These are phyloP conservation scores for Ariolimax columbianus DNA, from an alignment of 2,888 invertebrate species.

Conservation along the genomic window DNA sequence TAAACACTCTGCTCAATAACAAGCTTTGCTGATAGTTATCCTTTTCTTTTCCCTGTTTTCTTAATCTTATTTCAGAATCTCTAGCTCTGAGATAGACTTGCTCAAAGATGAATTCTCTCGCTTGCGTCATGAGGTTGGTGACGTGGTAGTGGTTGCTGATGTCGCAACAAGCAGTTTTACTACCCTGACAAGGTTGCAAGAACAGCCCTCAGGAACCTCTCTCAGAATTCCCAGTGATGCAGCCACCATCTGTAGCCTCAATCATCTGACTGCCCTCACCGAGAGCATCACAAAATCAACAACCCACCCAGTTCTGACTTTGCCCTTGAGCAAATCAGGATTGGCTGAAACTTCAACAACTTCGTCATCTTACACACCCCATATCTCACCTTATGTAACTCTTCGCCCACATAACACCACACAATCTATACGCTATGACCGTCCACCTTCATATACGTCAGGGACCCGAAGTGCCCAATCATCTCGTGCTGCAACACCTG, in stretches of 20 bases:
- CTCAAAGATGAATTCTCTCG: conserved; percentile 23
- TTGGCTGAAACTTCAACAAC: neutral
- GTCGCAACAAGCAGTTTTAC: conserved; percentile 35
- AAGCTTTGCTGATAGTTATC: too few relatives aligned
- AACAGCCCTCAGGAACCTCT: conserved; percentile 4
- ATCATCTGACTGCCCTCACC: neutral
- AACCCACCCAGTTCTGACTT: neutral
- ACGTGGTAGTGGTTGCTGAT: conserved; percentile 48
- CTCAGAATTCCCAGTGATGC: neutral
- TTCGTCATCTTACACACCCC: neutral
- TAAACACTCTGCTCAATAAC: too few relatives aligned
- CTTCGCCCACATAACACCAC: neutral
- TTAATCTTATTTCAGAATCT: conserved; percentile 21
- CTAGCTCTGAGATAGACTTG: conserved; percentile 34
- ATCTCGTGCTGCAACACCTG: conserved; percentile 65
- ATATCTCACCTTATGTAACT: neutral
- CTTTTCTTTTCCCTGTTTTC: neutral
- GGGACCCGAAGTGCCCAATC: conserved; percentile 66
- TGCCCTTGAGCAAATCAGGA: neutral
- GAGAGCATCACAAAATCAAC: neutral
- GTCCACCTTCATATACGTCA: conserved; percentile 59
- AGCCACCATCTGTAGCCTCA: conserved; percentile 45
- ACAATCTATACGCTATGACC: conserved; percentile 31
- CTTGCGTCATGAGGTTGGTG: conserved; percentile 51
- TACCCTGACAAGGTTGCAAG: neutral